Percentiles rank a stretch among this genome's conserved stretches.
Evolutionary conservation across 2,888 invertebrate species (phyloP).

Genomic region (Dyspetes luteomarginatus): DNA sequence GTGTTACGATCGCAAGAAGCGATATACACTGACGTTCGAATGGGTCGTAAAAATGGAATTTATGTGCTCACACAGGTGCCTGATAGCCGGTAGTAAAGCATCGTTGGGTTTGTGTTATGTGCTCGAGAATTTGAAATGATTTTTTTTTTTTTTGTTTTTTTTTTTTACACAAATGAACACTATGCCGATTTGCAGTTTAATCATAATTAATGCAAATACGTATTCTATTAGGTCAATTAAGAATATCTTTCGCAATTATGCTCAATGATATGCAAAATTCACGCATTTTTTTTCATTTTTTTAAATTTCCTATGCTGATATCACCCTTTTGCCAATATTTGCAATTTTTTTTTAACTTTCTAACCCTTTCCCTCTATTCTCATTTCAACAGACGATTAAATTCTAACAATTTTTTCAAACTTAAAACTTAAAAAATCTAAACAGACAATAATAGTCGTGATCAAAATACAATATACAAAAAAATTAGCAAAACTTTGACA

Average conservation of each 20-base stretch:
- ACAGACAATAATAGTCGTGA: no score
- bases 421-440: no score
- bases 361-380: no score
- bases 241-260: not conserved
- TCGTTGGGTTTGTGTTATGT: slow-evolving; percentile 16
- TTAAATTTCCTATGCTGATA: no score
- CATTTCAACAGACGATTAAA: no score
- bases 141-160: no score
- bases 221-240: slow-evolving; percentile 26
- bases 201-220: slow-evolving; percentile 29
- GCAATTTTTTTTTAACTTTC: no score
- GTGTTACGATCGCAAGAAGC: slow-evolving; percentile 34
- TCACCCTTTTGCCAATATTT: no score
- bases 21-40: slow-evolving; percentile 74
- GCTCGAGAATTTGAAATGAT: slow-evolving; percentile 55
- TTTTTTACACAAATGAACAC: slow-evolving; percentile 42
- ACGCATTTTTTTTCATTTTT: not conserved
- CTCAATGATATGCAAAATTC: not conserved
- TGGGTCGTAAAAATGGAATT: slow-evolving; percentile 67
- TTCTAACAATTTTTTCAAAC: no score
- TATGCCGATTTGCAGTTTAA: slow-evolving; percentile 28
- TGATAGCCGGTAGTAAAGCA: slow-evolving; percentile 39
- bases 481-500: no score
- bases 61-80: slow-evolving; percentile 57
- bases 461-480: no score